A percentile compares a stretch with the other conserved stretches of the same genome.
These are phyloP conservation scores for Raja brachyura DNA, from an alignment of 2,113 vertebrate genomes.

Conservation along the genomic window DNA sequence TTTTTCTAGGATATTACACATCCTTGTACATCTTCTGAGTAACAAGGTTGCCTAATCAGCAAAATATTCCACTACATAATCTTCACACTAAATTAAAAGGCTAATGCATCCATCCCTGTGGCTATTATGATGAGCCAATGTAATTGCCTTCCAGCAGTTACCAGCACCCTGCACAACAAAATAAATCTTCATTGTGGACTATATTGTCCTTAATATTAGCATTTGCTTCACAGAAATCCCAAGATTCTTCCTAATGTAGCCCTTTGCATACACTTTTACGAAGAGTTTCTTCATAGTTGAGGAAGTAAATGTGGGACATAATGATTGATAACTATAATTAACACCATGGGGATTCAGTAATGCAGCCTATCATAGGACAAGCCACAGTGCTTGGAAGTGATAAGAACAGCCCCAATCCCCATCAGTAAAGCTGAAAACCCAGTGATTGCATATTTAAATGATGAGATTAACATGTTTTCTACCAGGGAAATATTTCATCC, in stretches of 20 bases:
- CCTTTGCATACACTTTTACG: background rate
- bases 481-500: background rate
- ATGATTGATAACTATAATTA: constrained; percentile 34
- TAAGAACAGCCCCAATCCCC: background rate
- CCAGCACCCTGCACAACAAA: background rate
- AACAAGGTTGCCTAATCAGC: background rate
- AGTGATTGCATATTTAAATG: constrained; percentile 16
- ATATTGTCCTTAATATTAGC: background rate
- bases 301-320: background rate
- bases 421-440: background rate
- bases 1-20: background rate
- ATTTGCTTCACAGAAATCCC: background rate
- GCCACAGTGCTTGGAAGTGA: background rate
- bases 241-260: background rate
- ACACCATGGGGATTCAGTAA: constrained; percentile 21
- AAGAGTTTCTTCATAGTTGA: constrained; percentile 7
- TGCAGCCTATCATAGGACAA: background rate
- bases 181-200: background rate
- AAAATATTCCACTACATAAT: background rate
- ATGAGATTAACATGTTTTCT: background rate
- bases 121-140: background rate
- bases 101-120: background rate
- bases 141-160: background rate
- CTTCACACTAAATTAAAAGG: background rate
- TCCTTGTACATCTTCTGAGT: background rate